Conservation (phyloP, 2,888 invertebrate species). For the Metellina segmentata region DNA sequence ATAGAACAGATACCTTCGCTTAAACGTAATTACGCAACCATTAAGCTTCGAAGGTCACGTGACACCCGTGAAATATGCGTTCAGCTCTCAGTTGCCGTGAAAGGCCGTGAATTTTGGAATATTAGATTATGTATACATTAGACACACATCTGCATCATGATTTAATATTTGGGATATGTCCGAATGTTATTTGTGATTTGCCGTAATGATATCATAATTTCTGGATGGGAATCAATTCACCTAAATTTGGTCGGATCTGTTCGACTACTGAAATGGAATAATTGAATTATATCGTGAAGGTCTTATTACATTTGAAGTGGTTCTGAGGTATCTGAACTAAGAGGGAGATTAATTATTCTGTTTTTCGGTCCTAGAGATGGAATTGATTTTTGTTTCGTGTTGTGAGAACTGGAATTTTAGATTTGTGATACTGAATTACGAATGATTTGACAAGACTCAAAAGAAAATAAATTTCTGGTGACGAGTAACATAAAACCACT, state of each 20-base stretch:
- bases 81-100: no score
- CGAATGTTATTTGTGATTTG: background rate
- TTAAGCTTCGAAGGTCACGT: background rate
- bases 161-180: background rate
- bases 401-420: no score
- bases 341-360: no score
- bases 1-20: background rate
- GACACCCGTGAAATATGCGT: background rate
- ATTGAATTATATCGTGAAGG: background rate
- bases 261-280: background rate
- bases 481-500: no score
- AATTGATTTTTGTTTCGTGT: no score
- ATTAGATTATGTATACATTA: background rate
- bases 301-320: no score
- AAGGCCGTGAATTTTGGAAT: background rate
- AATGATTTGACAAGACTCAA: no score
- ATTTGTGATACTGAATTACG: no score
- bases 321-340: no score
- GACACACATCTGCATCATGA: background rate
- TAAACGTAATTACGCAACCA: background rate
- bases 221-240: background rate
- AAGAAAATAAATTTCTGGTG: no score
- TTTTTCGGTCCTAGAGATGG: no score
- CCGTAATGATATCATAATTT: background rate
- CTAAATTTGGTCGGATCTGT: background rate